Conservation (phyloP, 2,797 vertebrate species). For the Sebastiscus albofasciatus region DNA sequence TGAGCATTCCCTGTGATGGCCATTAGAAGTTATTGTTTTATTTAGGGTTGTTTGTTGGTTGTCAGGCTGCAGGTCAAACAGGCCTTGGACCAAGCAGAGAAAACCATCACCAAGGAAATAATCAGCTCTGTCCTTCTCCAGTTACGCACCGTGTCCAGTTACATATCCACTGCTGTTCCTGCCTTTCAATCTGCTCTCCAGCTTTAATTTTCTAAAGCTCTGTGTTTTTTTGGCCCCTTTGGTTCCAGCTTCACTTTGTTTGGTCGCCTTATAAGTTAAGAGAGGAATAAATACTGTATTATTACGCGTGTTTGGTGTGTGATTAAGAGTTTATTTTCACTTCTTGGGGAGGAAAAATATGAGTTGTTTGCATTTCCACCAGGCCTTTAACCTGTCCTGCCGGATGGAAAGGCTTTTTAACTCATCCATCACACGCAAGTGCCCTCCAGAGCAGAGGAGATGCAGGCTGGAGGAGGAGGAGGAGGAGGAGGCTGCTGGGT, state of each 20-base stretch:
- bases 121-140: slow-evolving; percentile 70
- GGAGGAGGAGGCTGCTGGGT: slow-evolving; percentile 31
- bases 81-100: slow-evolving; percentile 51
- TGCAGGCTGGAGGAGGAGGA: slow-evolving; percentile 23
- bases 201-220: slow-evolving; percentile 57
- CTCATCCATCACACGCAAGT: slow-evolving; percentile 78
- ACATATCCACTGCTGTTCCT: slow-evolving; percentile 49
- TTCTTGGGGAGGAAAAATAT: slow-evolving; percentile 56
- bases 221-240: slow-evolving; percentile 22
- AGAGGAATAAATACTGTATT: background rate
- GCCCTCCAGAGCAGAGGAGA: slow-evolving; percentile 59
- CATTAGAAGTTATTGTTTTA: slow-evolving; percentile 15
- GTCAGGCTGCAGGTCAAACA: slow-evolving; percentile 58
- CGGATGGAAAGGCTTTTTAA: slow-evolving; percentile 78
- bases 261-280: background rate
- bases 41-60: slow-evolving; percentile 43
- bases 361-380: slow-evolving; percentile 75
- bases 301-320: slow-evolving; percentile 28
- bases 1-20: background rate
- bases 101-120: slow-evolving; percentile 73
- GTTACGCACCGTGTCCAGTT: slow-evolving; percentile 72
- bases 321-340: slow-evolving; percentile 73
- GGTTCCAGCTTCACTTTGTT: slow-evolving; percentile 20
- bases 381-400: slow-evolving; percentile 75
- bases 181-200: slow-evolving; percentile 25